phyloP scores from a whole-genome alignment of 2,113 vertebrate species.

The Morone saxatilis region DNA sequence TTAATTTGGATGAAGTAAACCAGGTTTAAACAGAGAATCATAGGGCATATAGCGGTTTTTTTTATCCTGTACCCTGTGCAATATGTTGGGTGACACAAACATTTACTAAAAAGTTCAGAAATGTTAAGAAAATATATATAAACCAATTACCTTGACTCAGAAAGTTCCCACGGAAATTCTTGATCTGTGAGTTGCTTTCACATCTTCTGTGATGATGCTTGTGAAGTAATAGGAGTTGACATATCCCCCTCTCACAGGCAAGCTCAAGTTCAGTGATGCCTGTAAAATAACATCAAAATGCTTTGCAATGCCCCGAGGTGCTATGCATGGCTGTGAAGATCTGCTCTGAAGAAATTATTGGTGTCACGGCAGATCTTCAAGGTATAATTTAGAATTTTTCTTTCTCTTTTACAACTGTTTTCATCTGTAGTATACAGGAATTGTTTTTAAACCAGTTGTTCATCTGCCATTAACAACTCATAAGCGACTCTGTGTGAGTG shows the following conservation, averaged over 20 bases:
- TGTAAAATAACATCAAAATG: conserved; percentile 56
- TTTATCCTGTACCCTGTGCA: neutral
- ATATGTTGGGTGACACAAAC: neutral
- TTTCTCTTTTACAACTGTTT: conserved; percentile 8
- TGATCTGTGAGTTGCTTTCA: conserved; percentile 12
- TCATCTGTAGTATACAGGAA: neutral
- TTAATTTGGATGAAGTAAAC: neutral
- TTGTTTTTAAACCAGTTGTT: neutral
- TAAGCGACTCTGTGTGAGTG: neutral
- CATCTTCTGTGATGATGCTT: neutral
- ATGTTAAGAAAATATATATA: too few species aligned
- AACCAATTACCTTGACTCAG: neutral
- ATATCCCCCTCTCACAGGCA: conserved; percentile 23
- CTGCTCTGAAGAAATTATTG: conserved; percentile 42
- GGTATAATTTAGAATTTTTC: neutral
- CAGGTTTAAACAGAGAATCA: neutral
- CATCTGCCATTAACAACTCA: neutral
- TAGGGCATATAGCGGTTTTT: neutral
- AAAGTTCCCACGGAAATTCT: neutral
- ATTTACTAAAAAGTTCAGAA: neutral
- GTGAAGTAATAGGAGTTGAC: conserved; percentile 39
- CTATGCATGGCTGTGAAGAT: conserved; percentile 37
- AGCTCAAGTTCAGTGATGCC: conserved; percentile 45
- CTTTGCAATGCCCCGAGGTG: conserved; percentile 43
- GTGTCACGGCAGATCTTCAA: conserved; percentile 41